Evolutionary conservation across 2,797 vertebrate species (phyloP).

Genomic region (Echeneis naucrates): DNA sequence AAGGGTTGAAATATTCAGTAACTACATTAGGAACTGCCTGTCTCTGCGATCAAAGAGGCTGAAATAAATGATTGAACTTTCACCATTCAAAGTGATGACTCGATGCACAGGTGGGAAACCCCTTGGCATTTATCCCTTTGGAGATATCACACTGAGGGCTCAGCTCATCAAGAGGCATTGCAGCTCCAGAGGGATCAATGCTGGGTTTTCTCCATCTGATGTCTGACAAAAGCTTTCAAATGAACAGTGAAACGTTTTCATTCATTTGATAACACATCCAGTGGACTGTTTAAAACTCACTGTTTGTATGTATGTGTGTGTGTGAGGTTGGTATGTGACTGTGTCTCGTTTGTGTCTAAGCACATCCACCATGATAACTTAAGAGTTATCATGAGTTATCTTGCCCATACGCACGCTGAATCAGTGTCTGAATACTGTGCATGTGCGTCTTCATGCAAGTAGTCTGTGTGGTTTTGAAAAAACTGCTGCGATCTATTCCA

Average conservation of each 20-base stretch:
- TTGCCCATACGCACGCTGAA: slow-evolving; percentile 27
- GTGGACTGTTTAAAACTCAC: slow-evolving; percentile 42
- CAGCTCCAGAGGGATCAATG: slow-evolving; percentile 50
- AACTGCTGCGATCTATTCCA: slow-evolving; percentile 37
- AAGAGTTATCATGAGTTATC: too few relatives aligned
- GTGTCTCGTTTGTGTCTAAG: background rate
- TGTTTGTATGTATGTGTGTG: slow-evolving; percentile 17
- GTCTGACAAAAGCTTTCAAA: slow-evolving; percentile 46
- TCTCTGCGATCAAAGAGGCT: slow-evolving; percentile 10
- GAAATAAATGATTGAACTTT: slow-evolving; percentile 18
- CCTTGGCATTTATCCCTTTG: slow-evolving; percentile 17
- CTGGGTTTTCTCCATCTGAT: slow-evolving; percentile 58
- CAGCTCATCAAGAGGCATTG: slow-evolving; percentile 51
- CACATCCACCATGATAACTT: background rate
- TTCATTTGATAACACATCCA: slow-evolving; percentile 48
- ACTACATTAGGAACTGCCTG: background rate
- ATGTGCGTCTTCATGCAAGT: slow-evolving; percentile 14
- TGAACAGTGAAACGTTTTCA: slow-evolving; percentile 44
- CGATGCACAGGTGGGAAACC: slow-evolving; percentile 32
- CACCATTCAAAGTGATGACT: slow-evolving; percentile 17
- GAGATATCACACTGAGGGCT: slow-evolving; percentile 41
- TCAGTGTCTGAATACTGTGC: slow-evolving; percentile 3
- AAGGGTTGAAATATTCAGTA: slow-evolving; percentile 9
- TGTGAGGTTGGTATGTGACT: background rate
- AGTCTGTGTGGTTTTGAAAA: slow-evolving; percentile 24